Conservation (phyloP, 2,888 invertebrate species). For the Pherbina coryleti region DNA sequence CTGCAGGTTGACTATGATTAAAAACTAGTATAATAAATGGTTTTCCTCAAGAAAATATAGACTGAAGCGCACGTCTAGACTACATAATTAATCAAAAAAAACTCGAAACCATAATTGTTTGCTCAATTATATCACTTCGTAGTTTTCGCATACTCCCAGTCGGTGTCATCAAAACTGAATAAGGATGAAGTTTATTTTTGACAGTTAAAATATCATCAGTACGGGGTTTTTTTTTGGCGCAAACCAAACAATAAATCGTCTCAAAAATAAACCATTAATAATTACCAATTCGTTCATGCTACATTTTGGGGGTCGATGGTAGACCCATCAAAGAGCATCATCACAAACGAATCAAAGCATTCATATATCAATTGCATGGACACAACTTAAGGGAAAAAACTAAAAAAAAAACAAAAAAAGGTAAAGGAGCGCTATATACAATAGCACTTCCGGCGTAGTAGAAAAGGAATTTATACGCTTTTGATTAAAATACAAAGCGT, state of each 20-base stretch:
- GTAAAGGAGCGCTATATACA: conserved; percentile 29
- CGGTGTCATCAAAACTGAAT: not conserved
- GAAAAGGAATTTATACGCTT: not conserved
- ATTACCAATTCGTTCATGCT: conserved; percentile 12
- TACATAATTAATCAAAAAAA: conserved; percentile 20
- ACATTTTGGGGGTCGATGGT: conserved; percentile 1
- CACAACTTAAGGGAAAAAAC: too few relatives aligned
- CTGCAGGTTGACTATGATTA: too few relatives aligned
- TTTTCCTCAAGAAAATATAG: not conserved
- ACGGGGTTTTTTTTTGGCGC: not conserved
- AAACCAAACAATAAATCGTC: not conserved
- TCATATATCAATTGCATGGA: conserved; percentile 30
- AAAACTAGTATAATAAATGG: not conserved
- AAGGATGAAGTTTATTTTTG: not conserved
- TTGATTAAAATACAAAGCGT: not conserved
- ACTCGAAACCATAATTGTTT: not conserved
- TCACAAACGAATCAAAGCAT: conserved; percentile 60
- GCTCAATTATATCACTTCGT: not conserved
- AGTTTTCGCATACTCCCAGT: not conserved
- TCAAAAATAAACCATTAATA: not conserved
- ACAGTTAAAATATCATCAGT: not conserved
- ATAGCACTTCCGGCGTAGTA: conserved; percentile 56
- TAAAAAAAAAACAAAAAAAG: too few relatives aligned
- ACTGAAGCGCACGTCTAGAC: conserved; percentile 15
- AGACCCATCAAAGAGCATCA: conserved; percentile 43